A percentile compares a stretch with the other conserved stretches of the same genome.
phyloP scores from a whole-genome alignment of 2,888 invertebrate species.

The Nephrocerus scutellatus region DNA sequence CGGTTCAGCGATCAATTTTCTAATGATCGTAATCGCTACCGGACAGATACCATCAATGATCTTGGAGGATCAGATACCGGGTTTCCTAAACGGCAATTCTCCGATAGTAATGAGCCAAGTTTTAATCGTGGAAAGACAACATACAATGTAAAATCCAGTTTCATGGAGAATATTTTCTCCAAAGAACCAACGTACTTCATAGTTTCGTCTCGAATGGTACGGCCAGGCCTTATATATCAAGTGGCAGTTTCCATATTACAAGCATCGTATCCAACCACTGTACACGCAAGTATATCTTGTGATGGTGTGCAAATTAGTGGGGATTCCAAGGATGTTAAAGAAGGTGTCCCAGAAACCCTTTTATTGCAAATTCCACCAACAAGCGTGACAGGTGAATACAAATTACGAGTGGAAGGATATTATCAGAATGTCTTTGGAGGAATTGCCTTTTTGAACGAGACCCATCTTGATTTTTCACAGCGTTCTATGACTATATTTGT shows the following conservation, averaged over 20 bases:
- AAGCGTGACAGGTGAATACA: constrained; percentile 75
- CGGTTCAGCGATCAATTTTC: too few relatives aligned
- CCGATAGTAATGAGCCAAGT: constrained; percentile 28
- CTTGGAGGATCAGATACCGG: too few relatives aligned
- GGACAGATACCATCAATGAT: constrained; percentile 31
- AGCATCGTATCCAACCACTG: constrained; percentile 71
- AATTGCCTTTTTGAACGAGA: constrained; percentile 83
- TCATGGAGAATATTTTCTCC: constrained; percentile 35
- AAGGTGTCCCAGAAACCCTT: constrained; percentile 82
- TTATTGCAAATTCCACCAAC: constrained; percentile 84
- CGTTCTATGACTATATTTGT: constrained; percentile 93
- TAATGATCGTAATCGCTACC: constrained; percentile 27
- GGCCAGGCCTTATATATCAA: constrained; percentile 86
- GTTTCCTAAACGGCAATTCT: constrained; percentile 24
- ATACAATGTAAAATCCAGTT: constrained; percentile 35
- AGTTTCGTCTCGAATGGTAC: constrained; percentile 82
- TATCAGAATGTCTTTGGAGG: constrained; percentile 66
- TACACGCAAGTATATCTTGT: constrained; percentile 81
- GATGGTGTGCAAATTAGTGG: constrained; percentile 86
- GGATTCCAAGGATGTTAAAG: constrained; percentile 72
- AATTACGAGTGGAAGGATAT: constrained; percentile 73
- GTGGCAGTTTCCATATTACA: constrained; percentile 78
- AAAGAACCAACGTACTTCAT: constrained; percentile 71
- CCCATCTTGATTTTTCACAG: constrained; percentile 73
- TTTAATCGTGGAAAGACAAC: constrained; percentile 34